Base-by-base conservation (phyloP, 2,113 vertebrate species). In the Carassius gibelio region DNA sequence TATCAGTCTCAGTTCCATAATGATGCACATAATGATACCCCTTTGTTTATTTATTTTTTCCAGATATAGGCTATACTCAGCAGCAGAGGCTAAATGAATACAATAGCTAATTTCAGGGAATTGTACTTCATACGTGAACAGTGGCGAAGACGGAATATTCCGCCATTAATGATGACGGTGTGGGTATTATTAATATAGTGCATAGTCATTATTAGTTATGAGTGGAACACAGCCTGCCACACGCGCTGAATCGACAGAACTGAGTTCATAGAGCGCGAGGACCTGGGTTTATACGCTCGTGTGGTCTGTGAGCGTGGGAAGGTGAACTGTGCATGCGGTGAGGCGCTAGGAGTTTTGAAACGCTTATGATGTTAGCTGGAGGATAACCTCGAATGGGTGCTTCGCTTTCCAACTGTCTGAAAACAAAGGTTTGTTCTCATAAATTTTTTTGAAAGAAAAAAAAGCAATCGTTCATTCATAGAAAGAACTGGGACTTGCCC, bases 121-220 rank as follows among this genome's bases (percentile, higher is more conserved):
- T 8, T 34, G 61, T 62, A 23, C 38, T 48, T 81, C 38, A 1
- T 66, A 81, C n/a, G 48, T 38, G 71, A 10, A 72, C 30, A 36
- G 9, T 10, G 66, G 50, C 19, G 19, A 42, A 23, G 21, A 42
- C 14, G 81, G 81, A 83, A 83, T 55, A 11, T 83, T 83, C 68
- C 81, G 48, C 66, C 55, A 55, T 8, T 81, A 52, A 34, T 52
- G 45, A 81, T 72, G 81, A 83, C 81, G 30, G 8, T 26, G 50
- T 5, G 34, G 66, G 48, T 68, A 83, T 83, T 82, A 64, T 64
- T 81, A 66, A 15, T 45, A 23, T 26, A 17, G 42, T 8, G 78
- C 75, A 68, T 42, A 68, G 26, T 50, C 48, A 72, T 74, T 59
- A 83, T 72, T 83, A 82, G 81, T 7, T 15, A 5, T 23, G 17